Base-by-base conservation (phyloP, 64 coral and sea anemone species). In the Montipora cactus region DNA sequence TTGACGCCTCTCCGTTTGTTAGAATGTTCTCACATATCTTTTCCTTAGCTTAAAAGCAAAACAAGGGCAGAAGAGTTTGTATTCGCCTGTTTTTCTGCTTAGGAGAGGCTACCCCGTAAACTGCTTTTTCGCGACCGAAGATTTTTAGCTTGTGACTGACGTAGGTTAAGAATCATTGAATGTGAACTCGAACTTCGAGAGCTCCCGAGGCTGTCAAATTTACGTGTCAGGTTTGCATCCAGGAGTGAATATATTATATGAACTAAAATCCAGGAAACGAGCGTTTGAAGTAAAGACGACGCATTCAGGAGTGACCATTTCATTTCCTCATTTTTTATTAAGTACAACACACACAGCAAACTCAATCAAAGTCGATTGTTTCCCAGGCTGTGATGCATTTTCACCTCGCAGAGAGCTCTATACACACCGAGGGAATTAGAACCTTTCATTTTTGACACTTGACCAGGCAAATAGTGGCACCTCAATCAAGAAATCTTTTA, bases 311-410 rank as follows among this genome's bases (percentile, higher is more conserved):
- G 22, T 22, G 47, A 70, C 9, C 82, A 13, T 47, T 52, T 86
- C 46, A 86, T 47, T 71, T 64, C n/a, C 45, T 47, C 64, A 50
- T 37, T 51, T 66, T 71, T 71, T 50, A 86, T 86, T 66, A 15
- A 18, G 9, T 70, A 49, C 64, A n/a, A 16, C 0, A 86, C 37
- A 47, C 37, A 50, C 16, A 18, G 20, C 82, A 49, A 72, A 71
- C 66, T 50, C 67, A 86, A 86, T 86, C 82, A 86, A 72, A 49
- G 11, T 48, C 18, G 59, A 67, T 84, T 84, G 81, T 84, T 84
- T 67, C 15, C 13, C 66, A 14, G n/a, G 66, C 62, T 14, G 18
- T 13, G 18, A 46, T 49, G 9, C 47, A 86, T 86, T 86, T 72
- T 16, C 82, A 86, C 64, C 82, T 86, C 18, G 5, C 53, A 20